Evolutionary conservation across 2,797 vertebrate species (phyloP), one percentile per base, ranked within the genome.

Genomic region (Ataeniobius toweri): DNA sequence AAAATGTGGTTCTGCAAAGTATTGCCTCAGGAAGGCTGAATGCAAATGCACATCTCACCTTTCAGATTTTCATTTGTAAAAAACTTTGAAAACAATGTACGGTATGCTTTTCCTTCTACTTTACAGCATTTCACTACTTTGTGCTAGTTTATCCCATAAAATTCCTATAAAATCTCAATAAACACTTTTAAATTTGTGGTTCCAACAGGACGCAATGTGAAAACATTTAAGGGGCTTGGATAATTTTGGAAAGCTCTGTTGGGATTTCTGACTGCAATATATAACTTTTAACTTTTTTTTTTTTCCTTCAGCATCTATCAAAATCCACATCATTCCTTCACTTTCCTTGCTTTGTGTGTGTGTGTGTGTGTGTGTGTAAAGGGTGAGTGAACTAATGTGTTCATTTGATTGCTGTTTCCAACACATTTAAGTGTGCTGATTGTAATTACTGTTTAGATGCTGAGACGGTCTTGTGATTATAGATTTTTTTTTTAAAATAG

Each of bases 351-450:
- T 31, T 31, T 50, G 74, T 56, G 75, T 77, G 72, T 72, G 46
- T 53, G 69, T 56, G 74, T 13, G 31, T 73, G 48, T 65, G 71
- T 85, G 31, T 55, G 69, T 63, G 77, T 28, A 50, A 24, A 39
- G 36, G 36, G 63, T 76, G 69, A 46, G 20, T 73, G 55, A 41
- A 28, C n/a, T 74, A 73, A 79, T 80, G 71, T 83, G 80, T 87
- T 70, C 63, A 22, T 75, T n/a, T 86, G 88, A 93, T 91, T 87
- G 78, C 79, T 81, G 85, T 89, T 80, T 85, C 85, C 83, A 44
- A 50, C 0, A 16, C 73, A 71, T 75, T 63, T 63, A 16, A 9
- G 55, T 72, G 50, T 28, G 26, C 79, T 90, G 84, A 92, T 90
- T 91, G 74, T 84, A 86, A 91, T 88, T 85, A 78, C 76, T 77